phyloP scores from a whole-genome alignment of 2,888 invertebrate genomes.

The Endotricha flammealis region DNA sequence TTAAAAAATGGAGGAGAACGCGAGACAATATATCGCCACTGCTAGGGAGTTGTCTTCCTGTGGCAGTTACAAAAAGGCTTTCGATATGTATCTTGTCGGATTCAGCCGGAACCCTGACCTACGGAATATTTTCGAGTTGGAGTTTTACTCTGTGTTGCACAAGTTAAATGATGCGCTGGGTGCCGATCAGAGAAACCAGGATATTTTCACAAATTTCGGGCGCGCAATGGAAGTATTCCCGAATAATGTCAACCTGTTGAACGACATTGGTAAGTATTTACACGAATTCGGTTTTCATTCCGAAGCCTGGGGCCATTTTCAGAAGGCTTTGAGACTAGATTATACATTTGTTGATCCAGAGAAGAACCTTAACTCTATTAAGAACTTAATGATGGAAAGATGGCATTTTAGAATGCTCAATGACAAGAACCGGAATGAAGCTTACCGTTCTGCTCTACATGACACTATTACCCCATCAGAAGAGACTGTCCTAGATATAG shows the following conservation, averaged over 20 bases:
- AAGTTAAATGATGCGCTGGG: conserved; percentile 38
- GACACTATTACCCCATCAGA: conserved; percentile 61
- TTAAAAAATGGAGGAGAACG: conserved; percentile 32
- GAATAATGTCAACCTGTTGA: conserved; percentile 40
- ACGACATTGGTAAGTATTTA: conserved; percentile 58
- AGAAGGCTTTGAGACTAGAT: conserved; percentile 69
- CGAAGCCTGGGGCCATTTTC: conserved; percentile 78
- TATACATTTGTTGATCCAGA: conserved; percentile 77
- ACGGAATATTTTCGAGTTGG: conserved; percentile 34
- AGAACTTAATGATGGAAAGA: conserved; percentile 83
- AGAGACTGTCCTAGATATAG: conserved; percentile 83
- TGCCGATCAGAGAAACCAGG: conserved; percentile 35
- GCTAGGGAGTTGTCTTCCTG: conserved; percentile 38
- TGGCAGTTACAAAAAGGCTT: conserved; percentile 43
- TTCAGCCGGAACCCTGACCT: conserved; percentile 40
- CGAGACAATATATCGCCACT: conserved; percentile 32
- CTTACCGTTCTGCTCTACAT: conserved; percentile 81
- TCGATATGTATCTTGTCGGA: conserved; percentile 45
- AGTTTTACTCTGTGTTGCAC: conserved; percentile 42
- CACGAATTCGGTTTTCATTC: conserved; percentile 74
- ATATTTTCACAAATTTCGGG: conserved; percentile 49
- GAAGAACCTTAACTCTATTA: conserved; percentile 82
- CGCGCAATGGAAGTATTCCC: conserved; percentile 45
- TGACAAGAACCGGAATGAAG: conserved; percentile 82
- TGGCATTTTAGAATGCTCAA: conserved; percentile 93